Base-by-base conservation (phyloP, 2,888 invertebrate species). In the Lysandra bellargus region DNA sequence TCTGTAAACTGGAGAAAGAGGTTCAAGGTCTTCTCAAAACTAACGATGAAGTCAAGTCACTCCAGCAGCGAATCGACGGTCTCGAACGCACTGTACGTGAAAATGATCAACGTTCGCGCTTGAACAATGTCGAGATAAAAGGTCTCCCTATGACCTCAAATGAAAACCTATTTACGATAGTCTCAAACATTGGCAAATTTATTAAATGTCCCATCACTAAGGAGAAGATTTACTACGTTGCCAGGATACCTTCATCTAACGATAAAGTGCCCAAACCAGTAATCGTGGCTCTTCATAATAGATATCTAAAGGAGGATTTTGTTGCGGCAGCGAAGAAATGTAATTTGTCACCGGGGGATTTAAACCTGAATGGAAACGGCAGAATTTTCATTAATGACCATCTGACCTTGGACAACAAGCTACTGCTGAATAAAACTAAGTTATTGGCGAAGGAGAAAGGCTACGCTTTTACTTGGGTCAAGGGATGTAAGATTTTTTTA, bases 261-360 rank as follows among this genome's bases (percentile, higher is more conserved):
- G 69, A 80, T 61, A 79, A 76, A 3, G n/a, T 57, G 1, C 79
- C 78, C 61, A 80, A 81, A 78, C 77, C 69, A 4, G 80, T 82
- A 5, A 80, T 81, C 4, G 74, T 81, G 1, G 82, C 82, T 0
- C 61, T 84, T 0, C 81, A 82, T 4, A 83, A 82, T 30, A 80
- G 81, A 12, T 85, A 83, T 53, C n/a, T 60, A 60, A 60, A 60
- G n/a, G 60, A 60, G 17, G 37, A 60, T 37, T 37, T 40, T 37
- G 40, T 72, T 37, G 37, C 72, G 6, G 17, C 72, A 40, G 37
- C 72, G 2, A 80, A 81, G 17, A 57, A 60, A 17, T 60, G 14
- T 4, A 60, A 60, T 7, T 12, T 23, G 23, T 23, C 23, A 23
- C 23, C 23, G 23, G 23, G 23, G 23, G 23, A 23, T 23, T 23